phyloP scores from a whole-genome alignment of 2,888 invertebrate species.

The Gastracanthus pulcherrimus region DNA sequence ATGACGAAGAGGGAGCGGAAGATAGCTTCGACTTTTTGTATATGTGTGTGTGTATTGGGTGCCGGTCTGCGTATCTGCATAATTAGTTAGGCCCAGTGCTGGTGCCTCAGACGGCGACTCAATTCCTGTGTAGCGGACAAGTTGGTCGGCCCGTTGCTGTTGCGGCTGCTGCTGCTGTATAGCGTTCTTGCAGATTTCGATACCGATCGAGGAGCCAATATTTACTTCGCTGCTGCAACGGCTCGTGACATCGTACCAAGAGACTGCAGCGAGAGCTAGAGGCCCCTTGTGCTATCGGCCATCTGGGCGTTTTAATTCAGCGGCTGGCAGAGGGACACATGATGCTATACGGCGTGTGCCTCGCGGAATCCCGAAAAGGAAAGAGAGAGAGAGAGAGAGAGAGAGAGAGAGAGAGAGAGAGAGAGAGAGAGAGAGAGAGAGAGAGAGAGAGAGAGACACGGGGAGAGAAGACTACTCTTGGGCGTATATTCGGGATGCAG shows the following conservation, averaged over 20 bases:
- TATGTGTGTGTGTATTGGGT: slow-evolving; percentile 54
- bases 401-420: too few relatives aligned
- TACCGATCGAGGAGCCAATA: neutral
- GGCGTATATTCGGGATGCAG: too few relatives aligned
- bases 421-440: too few relatives aligned
- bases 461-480: too few relatives aligned
- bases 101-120: neutral
- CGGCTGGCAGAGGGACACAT: neutral
- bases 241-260: too few relatives aligned
- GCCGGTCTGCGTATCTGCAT: slow-evolving; percentile 61
- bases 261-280: too few relatives aligned
- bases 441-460: too few relatives aligned
- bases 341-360: neutral
- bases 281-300: neutral
- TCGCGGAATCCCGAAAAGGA: neutral
- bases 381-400: too few relatives aligned
- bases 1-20: too few relatives aligned
- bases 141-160: neutral
- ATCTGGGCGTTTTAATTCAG: neutral
- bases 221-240: neutral
- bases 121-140: neutral
- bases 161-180: too few relatives aligned
- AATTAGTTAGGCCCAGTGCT: neutral
- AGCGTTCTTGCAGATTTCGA: neutral
- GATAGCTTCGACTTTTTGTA: too few relatives aligned